Evolutionary conservation across 2,113 vertebrate species (phyloP).

Genomic region (Myiopsitta monachus): DNA sequence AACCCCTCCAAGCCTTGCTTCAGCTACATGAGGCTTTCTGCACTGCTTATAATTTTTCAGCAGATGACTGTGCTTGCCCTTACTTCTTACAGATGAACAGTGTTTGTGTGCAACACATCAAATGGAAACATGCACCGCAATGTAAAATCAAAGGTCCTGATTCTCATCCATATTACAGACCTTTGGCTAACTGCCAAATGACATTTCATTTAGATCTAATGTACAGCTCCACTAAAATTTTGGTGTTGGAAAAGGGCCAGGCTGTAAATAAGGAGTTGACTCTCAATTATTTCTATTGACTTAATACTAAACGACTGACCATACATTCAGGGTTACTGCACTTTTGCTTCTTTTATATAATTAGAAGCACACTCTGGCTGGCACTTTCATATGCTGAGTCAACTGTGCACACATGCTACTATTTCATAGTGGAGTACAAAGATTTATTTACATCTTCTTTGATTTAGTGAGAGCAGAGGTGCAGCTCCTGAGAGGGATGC

Average conservation of each 20-base stretch:
- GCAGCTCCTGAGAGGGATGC: not conserved
- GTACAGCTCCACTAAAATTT: not conserved
- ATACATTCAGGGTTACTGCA: not conserved
- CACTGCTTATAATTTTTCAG: not conserved
- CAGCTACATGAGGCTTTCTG: not conserved
- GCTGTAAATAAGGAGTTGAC: not conserved
- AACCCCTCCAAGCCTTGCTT: not conserved
- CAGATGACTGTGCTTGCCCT: not conserved
- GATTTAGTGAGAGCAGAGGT: not conserved
- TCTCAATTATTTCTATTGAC: slow-evolving; percentile 39
- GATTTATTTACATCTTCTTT: not conserved
- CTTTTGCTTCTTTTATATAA: not conserved
- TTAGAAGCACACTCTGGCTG: not conserved
- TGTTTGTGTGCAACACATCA: not conserved
- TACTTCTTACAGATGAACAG: not conserved
- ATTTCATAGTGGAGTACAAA: not conserved
- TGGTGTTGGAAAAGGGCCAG: not conserved
- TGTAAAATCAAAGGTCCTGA: not conserved
- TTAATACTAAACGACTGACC: not conserved
- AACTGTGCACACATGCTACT: not conserved
- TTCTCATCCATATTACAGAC: not conserved
- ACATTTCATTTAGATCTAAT: not conserved
- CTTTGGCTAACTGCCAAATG: slow-evolving; percentile 22
- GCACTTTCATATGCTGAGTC: not conserved
- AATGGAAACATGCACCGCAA: not conserved